These are phyloP conservation scores for Parelbella ahira DNA, from an alignment of 2,888 invertebrate genomes.

Conservation along the genomic window DNA sequence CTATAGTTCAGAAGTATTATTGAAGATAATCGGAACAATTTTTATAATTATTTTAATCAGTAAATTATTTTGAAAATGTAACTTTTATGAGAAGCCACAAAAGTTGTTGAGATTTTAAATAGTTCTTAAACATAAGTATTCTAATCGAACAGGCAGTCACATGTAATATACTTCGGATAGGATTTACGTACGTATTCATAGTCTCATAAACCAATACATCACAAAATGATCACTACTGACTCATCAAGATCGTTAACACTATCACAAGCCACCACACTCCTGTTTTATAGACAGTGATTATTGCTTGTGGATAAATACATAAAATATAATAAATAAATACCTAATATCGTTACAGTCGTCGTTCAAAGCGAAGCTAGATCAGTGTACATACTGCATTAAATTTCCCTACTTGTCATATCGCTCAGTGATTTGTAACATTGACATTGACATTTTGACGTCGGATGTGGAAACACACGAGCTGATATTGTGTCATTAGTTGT, in stretches of 20 bases:
- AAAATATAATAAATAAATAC: slow-evolving; percentile 46
- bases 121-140: no score
- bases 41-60: slow-evolving; percentile 5
- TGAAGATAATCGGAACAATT: slow-evolving; percentile 14
- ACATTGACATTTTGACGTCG: no score
- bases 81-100: slow-evolving; percentile 19
- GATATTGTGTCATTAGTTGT: no score
- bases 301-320: no score
- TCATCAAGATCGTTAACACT: slow-evolving; percentile 48
- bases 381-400: slow-evolving; percentile 52
- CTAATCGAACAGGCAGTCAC: no score
- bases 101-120: no score
- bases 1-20: slow-evolving; percentile 8
- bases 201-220: slow-evolving; percentile 14
- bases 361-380: slow-evolving; percentile 71
- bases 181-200: no score
- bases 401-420: slow-evolving; percentile 48
- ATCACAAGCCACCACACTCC: slow-evolving; percentile 75
- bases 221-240: slow-evolving; percentile 21
- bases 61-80: slow-evolving; percentile 5
- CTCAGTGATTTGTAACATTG: slow-evolving; percentile 41
- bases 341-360: slow-evolving; percentile 54
- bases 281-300: slow-evolving; percentile 63
- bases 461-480: no score
- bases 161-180: no score